A percentile compares a stretch with the other conserved stretches of the same genome.
Conservation (phyloP, 2,797 vertebrate genomes). For the Aldrovandia affinis region DNA sequence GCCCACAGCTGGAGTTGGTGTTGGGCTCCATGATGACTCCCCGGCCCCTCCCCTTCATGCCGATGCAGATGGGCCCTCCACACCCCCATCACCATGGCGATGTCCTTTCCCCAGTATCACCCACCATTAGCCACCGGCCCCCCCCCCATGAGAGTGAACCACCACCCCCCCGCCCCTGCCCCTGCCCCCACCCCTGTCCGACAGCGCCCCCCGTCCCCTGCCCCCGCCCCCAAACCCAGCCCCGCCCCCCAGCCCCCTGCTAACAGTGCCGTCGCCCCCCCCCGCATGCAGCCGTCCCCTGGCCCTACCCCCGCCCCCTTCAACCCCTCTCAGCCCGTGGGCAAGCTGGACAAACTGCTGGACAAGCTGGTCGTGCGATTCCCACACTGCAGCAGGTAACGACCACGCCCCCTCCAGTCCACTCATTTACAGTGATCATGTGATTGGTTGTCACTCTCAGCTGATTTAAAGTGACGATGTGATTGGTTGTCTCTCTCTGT, state of each 20-base stretch:
- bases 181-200: background rate
- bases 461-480: too few species aligned
- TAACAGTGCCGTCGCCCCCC: slow-evolving; percentile 35
- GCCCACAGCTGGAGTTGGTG: slow-evolving; percentile 61
- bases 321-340: slow-evolving; percentile 60
- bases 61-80: slow-evolving; percentile 2
- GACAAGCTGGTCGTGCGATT: slow-evolving; percentile 82
- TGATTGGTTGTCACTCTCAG: too few species aligned
- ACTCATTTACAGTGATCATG: too few species aligned
- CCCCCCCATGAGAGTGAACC: slow-evolving; percentile 12
- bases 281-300: slow-evolving; percentile 32
- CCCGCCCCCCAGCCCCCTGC: too few species aligned
- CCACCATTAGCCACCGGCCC: slow-evolving; percentile 31
- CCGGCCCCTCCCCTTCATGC: slow-evolving; percentile 24
- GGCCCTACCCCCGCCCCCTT: slow-evolving; percentile 23
- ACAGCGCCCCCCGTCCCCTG: background rate
- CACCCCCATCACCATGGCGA: slow-evolving; percentile 19
- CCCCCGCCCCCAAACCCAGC: background rate
- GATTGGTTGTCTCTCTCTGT: too few species aligned
- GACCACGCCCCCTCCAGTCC: too few species aligned
- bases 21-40: slow-evolving; percentile 58
- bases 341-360: slow-evolving; percentile 86
- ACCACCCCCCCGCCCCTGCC: slow-evolving; percentile 24
- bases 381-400: slow-evolving; percentile 85
- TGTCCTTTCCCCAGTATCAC: slow-evolving; percentile 29